A percentile compares a stretch with the other conserved stretches of the same genome.
phyloP scores from a whole-genome alignment of 2,888 invertebrate species.

The Amorpha juglandis region DNA sequence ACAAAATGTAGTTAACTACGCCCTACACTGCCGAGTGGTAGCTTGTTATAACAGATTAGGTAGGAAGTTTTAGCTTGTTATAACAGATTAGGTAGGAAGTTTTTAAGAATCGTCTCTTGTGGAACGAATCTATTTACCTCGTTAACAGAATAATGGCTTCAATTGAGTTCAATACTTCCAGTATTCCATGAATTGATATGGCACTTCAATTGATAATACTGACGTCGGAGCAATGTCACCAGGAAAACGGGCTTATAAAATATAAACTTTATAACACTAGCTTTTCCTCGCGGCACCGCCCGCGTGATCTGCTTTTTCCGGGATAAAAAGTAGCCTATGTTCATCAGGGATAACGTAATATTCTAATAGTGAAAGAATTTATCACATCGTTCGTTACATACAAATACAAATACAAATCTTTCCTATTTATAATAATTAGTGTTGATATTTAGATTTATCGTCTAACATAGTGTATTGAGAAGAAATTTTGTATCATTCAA shows the following conservation, averaged over 20 bases:
- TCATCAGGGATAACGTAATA: too few species aligned
- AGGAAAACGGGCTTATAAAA: background rate
- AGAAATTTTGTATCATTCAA: constrained; percentile 21
- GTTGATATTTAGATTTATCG: too few species aligned
- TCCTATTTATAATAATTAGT: too few species aligned
- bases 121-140: constrained; percentile 7
- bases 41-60: too few species aligned
- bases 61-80: background rate
- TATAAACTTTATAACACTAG: constrained; percentile 12
- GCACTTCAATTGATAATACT: background rate
- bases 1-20: too few species aligned
- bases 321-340: too few species aligned
- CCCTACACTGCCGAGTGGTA: too few species aligned
- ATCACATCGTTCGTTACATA: too few species aligned
- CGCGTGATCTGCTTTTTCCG: too few species aligned
- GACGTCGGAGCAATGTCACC: background rate
- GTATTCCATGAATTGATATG: constrained; percentile 1
- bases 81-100: background rate
- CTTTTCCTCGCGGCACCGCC: too few species aligned
- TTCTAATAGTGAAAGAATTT: too few species aligned
- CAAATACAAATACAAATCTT: too few species aligned
- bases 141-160: constrained; percentile 13
- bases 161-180: constrained; percentile 1
- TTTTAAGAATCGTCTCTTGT: background rate
- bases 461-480: constrained; percentile 7